Evolutionary conservation across 2,888 invertebrate genomes (phyloP).

Genomic region (Hirtodrosophila alboralis): DNA sequence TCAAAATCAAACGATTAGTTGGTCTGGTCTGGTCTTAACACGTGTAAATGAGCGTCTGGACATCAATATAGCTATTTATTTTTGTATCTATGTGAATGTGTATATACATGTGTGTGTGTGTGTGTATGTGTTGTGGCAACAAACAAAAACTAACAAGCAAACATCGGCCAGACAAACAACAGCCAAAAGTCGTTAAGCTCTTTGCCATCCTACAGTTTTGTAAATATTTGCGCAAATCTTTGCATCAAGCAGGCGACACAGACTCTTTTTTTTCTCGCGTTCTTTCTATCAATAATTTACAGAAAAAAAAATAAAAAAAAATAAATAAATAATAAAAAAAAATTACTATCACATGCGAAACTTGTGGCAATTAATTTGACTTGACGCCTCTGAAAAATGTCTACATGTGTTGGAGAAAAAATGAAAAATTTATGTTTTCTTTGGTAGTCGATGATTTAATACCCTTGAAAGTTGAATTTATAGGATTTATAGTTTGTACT

Average conservation of each 20-base stretch:
- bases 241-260: slow-evolving; percentile 1
- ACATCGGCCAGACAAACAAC: slow-evolving; percentile 48
- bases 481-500: too few relatives aligned
- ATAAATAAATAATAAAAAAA: slow-evolving; percentile 18
- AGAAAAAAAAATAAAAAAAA: slow-evolving; percentile 19
- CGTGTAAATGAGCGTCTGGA: slow-evolving; percentile 47
- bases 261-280: slow-evolving; percentile 2
- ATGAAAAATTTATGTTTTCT: too few relatives aligned
- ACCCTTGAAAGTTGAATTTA: too few relatives aligned
- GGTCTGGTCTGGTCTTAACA: slow-evolving; percentile 46
- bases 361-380: slow-evolving; percentile 70
- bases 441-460: too few relatives aligned
- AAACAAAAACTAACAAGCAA: slow-evolving; percentile 43
- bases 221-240: slow-evolving; percentile 49
- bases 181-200: slow-evolving; percentile 56
- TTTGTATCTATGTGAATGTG: background rate
- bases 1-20: slow-evolving; percentile 67
- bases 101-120: slow-evolving; percentile 7
- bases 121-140: slow-evolving; percentile 22
- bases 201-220: slow-evolving; percentile 45
- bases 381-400: slow-evolving; percentile 58
- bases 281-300: slow-evolving; percentile 45
- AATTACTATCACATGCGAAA: slow-evolving; percentile 33
- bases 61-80: background rate
- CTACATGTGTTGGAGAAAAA: slow-evolving; percentile 32